These are phyloP conservation scores for Boleophthalmus pectinirostris DNA, from an alignment of 2,113 vertebrate genomes.

Conservation along the genomic window DNA sequence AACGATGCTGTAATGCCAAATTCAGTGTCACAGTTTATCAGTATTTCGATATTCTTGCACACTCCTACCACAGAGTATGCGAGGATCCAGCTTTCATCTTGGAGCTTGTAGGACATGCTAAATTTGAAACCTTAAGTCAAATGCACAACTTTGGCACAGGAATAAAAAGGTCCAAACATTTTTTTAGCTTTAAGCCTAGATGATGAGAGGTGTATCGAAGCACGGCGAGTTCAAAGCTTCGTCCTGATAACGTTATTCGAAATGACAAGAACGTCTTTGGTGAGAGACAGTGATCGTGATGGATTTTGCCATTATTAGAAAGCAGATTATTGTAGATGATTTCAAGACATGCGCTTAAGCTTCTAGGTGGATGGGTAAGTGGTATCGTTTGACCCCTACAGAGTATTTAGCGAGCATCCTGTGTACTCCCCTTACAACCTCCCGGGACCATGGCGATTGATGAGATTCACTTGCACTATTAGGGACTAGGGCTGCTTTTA, in stretches of 20 bases:
- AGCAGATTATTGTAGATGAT: conserved; percentile 37
- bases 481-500: conserved; percentile 52
- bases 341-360: conserved; percentile 33
- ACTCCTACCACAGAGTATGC: too few relatives aligned
- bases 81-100: conserved; percentile 33
- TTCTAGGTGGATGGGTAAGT: conserved; percentile 29
- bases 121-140: conserved; percentile 29
- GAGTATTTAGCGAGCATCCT: conserved; percentile 52
- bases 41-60: too few relatives aligned
- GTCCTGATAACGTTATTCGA: conserved; percentile 22
- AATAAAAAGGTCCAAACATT: conserved; percentile 38
- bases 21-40: too few relatives aligned
- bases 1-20: too few relatives aligned
- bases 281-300: conserved; percentile 27
- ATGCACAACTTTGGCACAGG: conserved; percentile 28
- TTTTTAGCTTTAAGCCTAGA: conserved; percentile 28
- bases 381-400: conserved; percentile 50
- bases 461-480: conserved; percentile 67
- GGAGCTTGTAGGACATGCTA: conserved; percentile 25
- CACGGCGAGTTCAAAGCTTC: not conserved
- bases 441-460: conserved; percentile 46
- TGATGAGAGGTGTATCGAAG: conserved; percentile 46
- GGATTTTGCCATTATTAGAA: conserved; percentile 27
- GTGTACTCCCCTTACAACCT: conserved; percentile 50
- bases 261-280: conserved; percentile 30